Base-by-base conservation (phyloP, 2,113 vertebrate genomes). In the Panthera tigris region DNA sequence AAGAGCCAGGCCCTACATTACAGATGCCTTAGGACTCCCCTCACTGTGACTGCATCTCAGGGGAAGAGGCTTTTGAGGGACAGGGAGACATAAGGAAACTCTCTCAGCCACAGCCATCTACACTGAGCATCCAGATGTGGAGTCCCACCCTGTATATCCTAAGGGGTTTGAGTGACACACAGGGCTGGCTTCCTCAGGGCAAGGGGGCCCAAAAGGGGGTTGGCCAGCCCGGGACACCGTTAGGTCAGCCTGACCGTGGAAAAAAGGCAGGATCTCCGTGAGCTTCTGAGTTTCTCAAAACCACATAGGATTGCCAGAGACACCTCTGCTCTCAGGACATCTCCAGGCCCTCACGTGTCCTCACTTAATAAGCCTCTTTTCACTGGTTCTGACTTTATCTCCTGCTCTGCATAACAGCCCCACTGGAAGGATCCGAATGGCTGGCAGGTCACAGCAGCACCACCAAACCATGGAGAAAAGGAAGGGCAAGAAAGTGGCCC, bases 231-330 rank as follows among this genome's bases (percentile, higher is more conserved):
- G 5, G 63, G 63, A 84, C n/a, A 14, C 73, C 3, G 0, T 52
- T 36, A 29, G 25, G 48, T 69, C 71, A 48, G 71, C 12, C 29
- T 63, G 63, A 71, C 31, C 5, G 19, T 5, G n/a, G 61, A 27
- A 84, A 84, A 15, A 82, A 80, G 82, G 93, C 57, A 93, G 74
- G 31, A 50, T 87, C 55, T 63, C 48, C 36, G 33, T 5, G 66
- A 57, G 57, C 8, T 0, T 45, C 78, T 85, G 29, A 33, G 57
- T 69, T 88, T 57, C 69, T 93, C 81, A 48, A 76, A 80, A 66
- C 21, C 91, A 4, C n/a, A 29, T 0, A 52, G 33, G 89, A 71
- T 2, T 16, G 16, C 25, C 5, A 10, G 55, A 89, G 80, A 39
- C 21, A 12, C 41, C 27, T 33, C 23, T 33, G 45, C 57, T 71